Evolutionary conservation across 2,888 invertebrate genomes (phyloP).

Genomic region (Amiota communis): DNA sequence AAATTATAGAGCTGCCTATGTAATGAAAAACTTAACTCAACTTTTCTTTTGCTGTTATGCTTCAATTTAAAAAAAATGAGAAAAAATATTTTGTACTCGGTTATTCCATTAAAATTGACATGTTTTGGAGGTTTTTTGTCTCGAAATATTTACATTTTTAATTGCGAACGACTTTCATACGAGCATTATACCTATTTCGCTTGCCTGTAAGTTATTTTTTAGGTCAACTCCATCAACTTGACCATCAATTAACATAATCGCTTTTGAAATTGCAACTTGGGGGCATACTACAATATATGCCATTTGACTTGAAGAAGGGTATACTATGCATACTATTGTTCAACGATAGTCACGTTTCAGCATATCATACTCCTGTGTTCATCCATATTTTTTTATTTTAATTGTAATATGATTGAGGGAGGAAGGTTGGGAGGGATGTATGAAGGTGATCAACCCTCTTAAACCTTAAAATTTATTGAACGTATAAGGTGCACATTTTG

Average conservation of each 20-base stretch:
- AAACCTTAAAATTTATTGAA: neutral
- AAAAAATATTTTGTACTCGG: conserved; percentile 23
- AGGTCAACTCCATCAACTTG: conserved; percentile 38
- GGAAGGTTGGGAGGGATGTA: too few relatives aligned
- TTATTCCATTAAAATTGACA: conserved; percentile 50
- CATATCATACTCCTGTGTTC: neutral
- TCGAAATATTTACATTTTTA: conserved; percentile 48
- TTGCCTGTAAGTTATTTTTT: conserved; percentile 23
- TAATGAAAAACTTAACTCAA: neutral
- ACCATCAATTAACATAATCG: conserved; percentile 68
- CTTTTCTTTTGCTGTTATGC: neutral
- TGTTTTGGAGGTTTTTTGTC: conserved; percentile 38
- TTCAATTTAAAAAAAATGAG: too few relatives aligned
- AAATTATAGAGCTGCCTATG: neutral
- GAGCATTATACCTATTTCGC: neutral
- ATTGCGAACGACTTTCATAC: conserved; percentile 32
- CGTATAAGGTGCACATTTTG: neutral
- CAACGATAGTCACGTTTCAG: neutral
- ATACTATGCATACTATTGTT: neutral
- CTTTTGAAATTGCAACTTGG: conserved; percentile 59
- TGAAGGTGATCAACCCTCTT: neutral
- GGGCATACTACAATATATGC: neutral
- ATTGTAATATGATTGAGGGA: neutral
- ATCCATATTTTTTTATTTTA: conserved; percentile 11
- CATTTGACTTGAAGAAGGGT: neutral